Evolutionary conservation across 2,888 invertebrate species (phyloP).

Genomic region (Schrankia costaestrigalis): DNA sequence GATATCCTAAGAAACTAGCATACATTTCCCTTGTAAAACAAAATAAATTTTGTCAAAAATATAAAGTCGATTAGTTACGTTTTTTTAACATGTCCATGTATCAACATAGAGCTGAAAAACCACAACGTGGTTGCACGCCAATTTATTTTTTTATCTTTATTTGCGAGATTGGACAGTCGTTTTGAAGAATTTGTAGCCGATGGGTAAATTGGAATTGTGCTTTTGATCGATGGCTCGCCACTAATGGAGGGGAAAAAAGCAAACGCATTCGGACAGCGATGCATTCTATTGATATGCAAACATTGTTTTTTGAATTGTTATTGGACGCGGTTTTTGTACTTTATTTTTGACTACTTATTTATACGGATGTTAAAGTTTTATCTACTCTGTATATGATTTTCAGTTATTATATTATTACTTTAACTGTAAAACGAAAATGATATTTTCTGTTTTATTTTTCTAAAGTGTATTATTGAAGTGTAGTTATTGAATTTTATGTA

Average conservation of each 20-base stretch:
- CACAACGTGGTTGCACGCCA: constrained; percentile 31
- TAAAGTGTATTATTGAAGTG: no score
- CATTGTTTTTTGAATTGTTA: constrained; percentile 41
- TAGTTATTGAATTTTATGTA: no score
- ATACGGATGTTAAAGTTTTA: background rate
- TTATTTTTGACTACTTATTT: constrained; percentile 1
- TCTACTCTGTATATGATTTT: background rate
- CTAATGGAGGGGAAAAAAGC: constrained; percentile 58
- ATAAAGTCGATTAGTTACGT: no score
- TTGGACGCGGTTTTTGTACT: constrained; percentile 16
- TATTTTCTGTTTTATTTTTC: no score
- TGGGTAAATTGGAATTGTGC: constrained; percentile 75
- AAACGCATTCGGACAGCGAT: constrained; percentile 38
- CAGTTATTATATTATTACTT: no score
- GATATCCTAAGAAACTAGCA: no score
- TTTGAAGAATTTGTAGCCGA: constrained; percentile 75
- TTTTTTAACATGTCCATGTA: no score
- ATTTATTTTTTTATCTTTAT: constrained; percentile 62
- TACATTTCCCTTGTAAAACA: no score
- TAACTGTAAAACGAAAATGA: no score
- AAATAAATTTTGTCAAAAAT: no score
- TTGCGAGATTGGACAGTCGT: constrained; percentile 54
- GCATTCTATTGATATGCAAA: constrained; percentile 59
- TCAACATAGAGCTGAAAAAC: constrained; percentile 34
- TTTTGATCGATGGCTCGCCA: constrained; percentile 66